Conservation (phyloP, 2,888 invertebrate genomes). For the Thymelicus acteon region DNA sequence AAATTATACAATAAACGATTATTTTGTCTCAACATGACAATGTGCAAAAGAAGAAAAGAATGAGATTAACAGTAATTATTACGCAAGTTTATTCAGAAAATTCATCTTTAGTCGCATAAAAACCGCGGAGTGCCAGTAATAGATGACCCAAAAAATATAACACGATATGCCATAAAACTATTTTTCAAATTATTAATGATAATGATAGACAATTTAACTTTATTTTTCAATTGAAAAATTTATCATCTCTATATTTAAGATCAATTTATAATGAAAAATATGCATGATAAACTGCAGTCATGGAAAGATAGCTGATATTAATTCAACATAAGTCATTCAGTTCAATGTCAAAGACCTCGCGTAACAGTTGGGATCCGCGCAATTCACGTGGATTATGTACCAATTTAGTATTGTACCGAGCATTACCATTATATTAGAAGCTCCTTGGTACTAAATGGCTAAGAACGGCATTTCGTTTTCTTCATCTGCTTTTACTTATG, state of each 20-base stretch:
- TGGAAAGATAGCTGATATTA: background rate
- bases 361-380: slow-evolving; percentile 21
- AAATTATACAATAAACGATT: no score
- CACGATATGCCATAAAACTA: background rate
- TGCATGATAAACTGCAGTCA: background rate
- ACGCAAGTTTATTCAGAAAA: no score
- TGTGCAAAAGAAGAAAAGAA: no score
- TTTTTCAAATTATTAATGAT: no score
- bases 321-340: slow-evolving; percentile 10
- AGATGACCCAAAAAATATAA: background rate
- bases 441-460: no score
- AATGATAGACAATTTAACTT: no score
- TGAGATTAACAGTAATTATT: no score
- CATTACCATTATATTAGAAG: background rate
- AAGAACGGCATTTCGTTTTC: no score
- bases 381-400: slow-evolving; percentile 8
- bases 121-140: background rate
- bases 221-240: background rate
- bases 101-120: no score
- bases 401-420: background rate
- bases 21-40: no score
- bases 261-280: background rate
- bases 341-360: slow-evolving; percentile 32
- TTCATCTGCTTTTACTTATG: no score
- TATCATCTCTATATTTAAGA: background rate